Percentiles rank a stretch among this genome's conserved stretches.
phyloP scores from a whole-genome alignment of 2,113 vertebrate species.

The Paramisgurnus dabryanus region DNA sequence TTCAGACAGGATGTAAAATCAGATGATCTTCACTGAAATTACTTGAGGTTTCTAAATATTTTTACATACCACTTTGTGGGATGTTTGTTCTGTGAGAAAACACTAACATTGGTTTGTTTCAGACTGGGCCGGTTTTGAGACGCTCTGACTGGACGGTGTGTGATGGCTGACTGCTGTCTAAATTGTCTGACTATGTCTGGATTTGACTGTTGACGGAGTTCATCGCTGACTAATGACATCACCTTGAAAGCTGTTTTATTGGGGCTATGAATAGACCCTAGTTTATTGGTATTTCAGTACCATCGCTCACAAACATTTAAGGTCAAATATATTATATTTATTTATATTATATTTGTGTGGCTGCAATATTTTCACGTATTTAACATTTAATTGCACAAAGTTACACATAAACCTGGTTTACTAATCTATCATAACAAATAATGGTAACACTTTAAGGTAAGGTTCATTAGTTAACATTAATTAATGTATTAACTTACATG shows the following conservation, averaged over 20 bases:
- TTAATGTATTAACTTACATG: too few relatives aligned
- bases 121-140: neutral
- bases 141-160: neutral
- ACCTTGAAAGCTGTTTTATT: neutral
- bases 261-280: neutral
- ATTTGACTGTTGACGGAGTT: slow-evolving; percentile 16
- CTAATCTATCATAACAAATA: too few relatives aligned
- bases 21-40: neutral
- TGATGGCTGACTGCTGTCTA: neutral
- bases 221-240: slow-evolving; percentile 11
- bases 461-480: too few relatives aligned
- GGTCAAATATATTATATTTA: neutral
- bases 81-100: neutral
- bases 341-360: too few relatives aligned
- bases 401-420: too few relatives aligned
- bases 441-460: too few relatives aligned
- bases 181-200: slow-evolving; percentile 23
- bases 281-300: neutral
- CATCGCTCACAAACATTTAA: neutral
- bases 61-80: neutral
- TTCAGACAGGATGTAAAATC: slow-evolving; percentile 43
- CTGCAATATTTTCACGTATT: too few relatives aligned
- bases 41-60: slow-evolving; percentile 23
- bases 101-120: neutral
- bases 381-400: too few relatives aligned